Percentiles rank a stretch among this genome's conserved stretches.
Evolutionary conservation across 2,888 invertebrate species (phyloP).

Genomic region (Bedellia somnulentella): DNA sequence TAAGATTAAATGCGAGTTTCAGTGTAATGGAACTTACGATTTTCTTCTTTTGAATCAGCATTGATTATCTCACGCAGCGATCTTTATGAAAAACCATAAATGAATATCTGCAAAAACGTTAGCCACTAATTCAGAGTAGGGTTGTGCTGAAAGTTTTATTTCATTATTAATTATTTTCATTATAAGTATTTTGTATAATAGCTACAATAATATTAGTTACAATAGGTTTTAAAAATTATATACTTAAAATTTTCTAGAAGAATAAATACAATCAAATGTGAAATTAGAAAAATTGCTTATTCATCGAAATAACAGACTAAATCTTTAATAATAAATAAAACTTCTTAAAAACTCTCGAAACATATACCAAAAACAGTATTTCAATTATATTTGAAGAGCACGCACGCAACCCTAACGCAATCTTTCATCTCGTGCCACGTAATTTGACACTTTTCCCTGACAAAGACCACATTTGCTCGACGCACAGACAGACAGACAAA

Average conservation of each 20-base stretch:
- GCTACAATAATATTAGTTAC: no score
- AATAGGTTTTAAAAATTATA: no score
- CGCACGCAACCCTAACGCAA: slow-evolving; percentile 33
- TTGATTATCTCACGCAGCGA: slow-evolving; percentile 50
- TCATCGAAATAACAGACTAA: no score
- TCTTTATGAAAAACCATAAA: slow-evolving; percentile 52
- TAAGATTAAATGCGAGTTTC: slow-evolving; percentile 10
- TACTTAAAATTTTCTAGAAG: no score
- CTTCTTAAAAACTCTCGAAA: no score
- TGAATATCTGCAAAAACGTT: slow-evolving; percentile 46
- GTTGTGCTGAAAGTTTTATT: no score
- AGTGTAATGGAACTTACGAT: slow-evolving; percentile 7
- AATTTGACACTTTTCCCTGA: slow-evolving; percentile 60
- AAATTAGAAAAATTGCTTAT: no score
- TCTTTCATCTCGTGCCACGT: slow-evolving; percentile 54
- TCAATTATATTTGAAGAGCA: no score
- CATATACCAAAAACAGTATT: no score
- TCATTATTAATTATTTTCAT: no score
- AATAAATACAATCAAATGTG: no score
- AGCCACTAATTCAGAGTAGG: slow-evolving; percentile 27
- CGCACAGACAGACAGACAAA: slow-evolving; percentile 23
- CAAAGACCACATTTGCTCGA: slow-evolving; percentile 54
- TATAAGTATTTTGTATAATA: not conserved
- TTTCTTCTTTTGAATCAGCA: slow-evolving; percentile 9
- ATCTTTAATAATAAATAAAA: no score